Base-by-base conservation (phyloP, 2,113 vertebrate genomes). In the Mixornis gularis region DNA sequence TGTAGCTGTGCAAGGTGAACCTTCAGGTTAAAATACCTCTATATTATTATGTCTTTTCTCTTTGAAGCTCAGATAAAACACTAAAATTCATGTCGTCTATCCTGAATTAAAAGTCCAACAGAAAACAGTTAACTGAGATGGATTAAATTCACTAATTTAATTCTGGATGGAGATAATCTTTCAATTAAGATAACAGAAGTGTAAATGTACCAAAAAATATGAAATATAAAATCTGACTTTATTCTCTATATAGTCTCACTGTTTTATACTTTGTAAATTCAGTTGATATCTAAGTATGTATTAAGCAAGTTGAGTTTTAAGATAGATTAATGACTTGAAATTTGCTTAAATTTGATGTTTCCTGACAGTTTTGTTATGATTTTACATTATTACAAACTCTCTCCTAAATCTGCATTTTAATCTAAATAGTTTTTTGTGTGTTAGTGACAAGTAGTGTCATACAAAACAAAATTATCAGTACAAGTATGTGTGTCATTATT, bases 1-100 rank as follows among this genome's bases (percentile, higher is more conserved):
- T 12, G 99, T 99, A 65, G 98, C 99, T 7, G 98, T 99, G 79
- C 98, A 98, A 98, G 99, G 99, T 99, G 93, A 98, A 98, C 51
- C 55, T n/a, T 92, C 53, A 69, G 56, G 32, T 93, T 92, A 74
- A 94, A 90, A 82, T 91, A 76, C 12, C 25, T 77, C n/a, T 68
- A 53, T 2, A 0, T 77, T 87, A 32, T 51, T 77, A 3, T 72
- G 26, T 30, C 49, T 91, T 53, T 89, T 63, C 38, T 85, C 17
- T 90, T 87, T 87, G 38, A 60, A 84, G 64, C 29, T 73, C 40
- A 38, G 29, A 43, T 83, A 58, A 60, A 88, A 51, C 21, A 44
- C 36, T 36, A 26, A 53, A 70, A 48, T 43, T 43, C 7, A 10
- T 7, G 3, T 52, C 0, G 3, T 65, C 6, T 65, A 65, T 79